phyloP scores from a whole-genome alignment of 2,113 vertebrate species.

The Patagioenas fasciata region DNA sequence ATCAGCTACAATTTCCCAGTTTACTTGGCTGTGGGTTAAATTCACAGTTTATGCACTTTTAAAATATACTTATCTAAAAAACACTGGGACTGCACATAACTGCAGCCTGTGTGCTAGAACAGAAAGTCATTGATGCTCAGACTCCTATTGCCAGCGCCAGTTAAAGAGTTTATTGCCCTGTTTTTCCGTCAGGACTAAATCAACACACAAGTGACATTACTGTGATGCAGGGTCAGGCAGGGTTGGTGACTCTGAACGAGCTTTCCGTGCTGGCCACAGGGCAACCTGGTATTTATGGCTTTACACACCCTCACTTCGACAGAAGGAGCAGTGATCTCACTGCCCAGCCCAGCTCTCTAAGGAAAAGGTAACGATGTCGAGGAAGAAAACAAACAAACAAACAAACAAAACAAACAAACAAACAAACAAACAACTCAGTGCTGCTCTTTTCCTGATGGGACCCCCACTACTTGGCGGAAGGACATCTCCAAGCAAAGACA shows the following conservation, averaged over 20 bases:
- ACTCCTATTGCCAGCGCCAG: background rate
- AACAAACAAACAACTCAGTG: background rate
- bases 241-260: conserved; percentile 11
- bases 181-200: conserved; percentile 28
- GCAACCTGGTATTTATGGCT: background rate
- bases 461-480: background rate
- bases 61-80: conserved; percentile 33
- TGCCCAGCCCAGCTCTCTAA: background rate
- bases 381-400: background rate
- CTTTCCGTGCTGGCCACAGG: background rate
- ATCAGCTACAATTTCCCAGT: background rate
- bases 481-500: background rate
- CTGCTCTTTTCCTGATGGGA: background rate
- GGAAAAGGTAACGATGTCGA: background rate
- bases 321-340: background rate
- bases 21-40: background rate
- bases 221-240: background rate
- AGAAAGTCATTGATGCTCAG: conserved; percentile 58
- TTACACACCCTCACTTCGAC: background rate
- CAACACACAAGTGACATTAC: conserved; percentile 10
- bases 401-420: background rate
- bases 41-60: background rate
- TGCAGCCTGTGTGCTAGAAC: conserved; percentile 40
- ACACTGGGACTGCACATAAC: conserved; percentile 7
- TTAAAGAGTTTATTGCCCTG: conserved; percentile 42